Evolutionary conservation across 2,797 vertebrate species (phyloP), one percentile per base, ranked within the genome.

Genomic region (Onychomys torridus): DNA sequence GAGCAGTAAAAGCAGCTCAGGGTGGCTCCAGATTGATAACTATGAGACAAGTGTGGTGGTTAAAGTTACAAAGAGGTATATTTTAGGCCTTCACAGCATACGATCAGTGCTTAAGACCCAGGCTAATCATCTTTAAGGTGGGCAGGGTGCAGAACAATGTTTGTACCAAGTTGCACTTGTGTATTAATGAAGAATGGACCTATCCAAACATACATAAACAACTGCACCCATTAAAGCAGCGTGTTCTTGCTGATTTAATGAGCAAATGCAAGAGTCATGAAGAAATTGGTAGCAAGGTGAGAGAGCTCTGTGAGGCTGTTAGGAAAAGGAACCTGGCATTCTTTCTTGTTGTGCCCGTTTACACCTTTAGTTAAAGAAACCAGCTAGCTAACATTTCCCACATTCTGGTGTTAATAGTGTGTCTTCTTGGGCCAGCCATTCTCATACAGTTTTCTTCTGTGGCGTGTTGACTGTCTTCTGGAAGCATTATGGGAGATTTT

Each of bases 41-140:
- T 63, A 82, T 88, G 90, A 94, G 40, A 63, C 11, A 78, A 19
- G 21, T 46, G 88, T 93, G 52, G 16, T 76, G 10, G 5, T 95
- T 89, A 29, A 92, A 95, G 61, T 97, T 55, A 94, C 43, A 81
- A 32, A 95, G 57, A 73, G 29, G 21, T 46, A 79, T 37, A 43
- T 92, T 96, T 97, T 85, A 65, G 81, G 5, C 90, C 43, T 93
- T 93, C 34, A 7, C 14, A 59, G 67, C 43, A 34, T 85, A 82
- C 82, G 8, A 67, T 93, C n/a, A 78, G 21, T 63, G 79, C 91
- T 94, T 94, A 91, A 89, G 59, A 90, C 67, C 61, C 69, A 97
- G 29, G 34, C 86, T 90, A 78, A 9, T 95, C 57, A 85, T 82
- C 73, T 73, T 23, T 25, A 78, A 85, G 19, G 40, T 81, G 10